phyloP scores from a whole-genome alignment of 1,140 invertebrate genomes.

The Musca domestica region DNA sequence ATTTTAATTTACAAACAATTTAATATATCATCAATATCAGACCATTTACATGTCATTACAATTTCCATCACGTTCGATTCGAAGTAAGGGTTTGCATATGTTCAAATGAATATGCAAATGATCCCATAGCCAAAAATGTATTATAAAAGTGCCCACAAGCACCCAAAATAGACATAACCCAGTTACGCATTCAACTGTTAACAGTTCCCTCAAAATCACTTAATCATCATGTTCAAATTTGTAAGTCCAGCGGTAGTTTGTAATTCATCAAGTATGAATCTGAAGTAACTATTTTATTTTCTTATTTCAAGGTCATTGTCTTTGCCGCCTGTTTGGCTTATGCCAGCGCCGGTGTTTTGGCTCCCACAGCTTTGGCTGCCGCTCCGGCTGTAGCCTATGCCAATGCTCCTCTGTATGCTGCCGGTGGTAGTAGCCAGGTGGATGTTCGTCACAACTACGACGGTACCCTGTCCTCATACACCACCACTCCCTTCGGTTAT shows the following conservation, averaged over 20 bases:
- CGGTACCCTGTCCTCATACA: slow-evolving; percentile 47
- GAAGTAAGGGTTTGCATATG: too few relatives aligned
- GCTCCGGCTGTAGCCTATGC: slow-evolving; percentile 47
- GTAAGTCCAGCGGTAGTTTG: slow-evolving; percentile 35
- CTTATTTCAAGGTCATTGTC: slow-evolving; percentile 27
- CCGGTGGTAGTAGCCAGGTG: slow-evolving; percentile 47
- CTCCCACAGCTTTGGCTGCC: slow-evolving; percentile 38
- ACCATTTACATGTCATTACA: too few relatives aligned
- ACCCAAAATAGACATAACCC: too few relatives aligned
- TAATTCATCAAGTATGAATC: not conserved
- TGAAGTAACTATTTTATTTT: not conserved
- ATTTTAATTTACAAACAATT: too few relatives aligned
- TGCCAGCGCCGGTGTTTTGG: slow-evolving; percentile 37
- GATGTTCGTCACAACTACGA: slow-evolving; percentile 49
- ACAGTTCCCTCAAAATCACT: too few relatives aligned
- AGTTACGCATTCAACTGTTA: too few relatives aligned
- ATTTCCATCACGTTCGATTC: too few relatives aligned
- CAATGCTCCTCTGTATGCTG: slow-evolving; percentile 45
- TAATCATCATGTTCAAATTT: slow-evolving; percentile 44
- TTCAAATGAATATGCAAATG: too few relatives aligned
- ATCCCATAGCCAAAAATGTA: too few relatives aligned
- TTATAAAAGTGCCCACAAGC: too few relatives aligned
- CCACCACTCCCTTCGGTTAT: slow-evolving; percentile 47
- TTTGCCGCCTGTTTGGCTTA: slow-evolving; percentile 43
- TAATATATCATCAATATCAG: too few relatives aligned